These are phyloP conservation scores for Morus bassanus DNA, from an alignment of 2,797 vertebrate genomes.

Conservation along the genomic window DNA sequence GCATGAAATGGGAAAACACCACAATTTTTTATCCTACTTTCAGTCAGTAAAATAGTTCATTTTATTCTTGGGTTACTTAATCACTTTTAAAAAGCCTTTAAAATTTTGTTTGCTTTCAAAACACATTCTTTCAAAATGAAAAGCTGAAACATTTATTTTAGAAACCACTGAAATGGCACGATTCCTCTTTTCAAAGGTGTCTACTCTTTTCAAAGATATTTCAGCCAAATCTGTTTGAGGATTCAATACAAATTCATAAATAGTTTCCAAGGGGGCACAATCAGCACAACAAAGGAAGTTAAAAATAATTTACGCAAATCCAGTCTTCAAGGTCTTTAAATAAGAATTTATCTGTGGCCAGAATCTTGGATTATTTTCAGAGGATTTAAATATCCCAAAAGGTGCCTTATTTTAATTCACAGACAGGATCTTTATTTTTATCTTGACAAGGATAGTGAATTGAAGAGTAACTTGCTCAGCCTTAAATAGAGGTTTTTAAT, in stretches of 20 bases:
- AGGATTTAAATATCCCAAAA: conserved; percentile 45
- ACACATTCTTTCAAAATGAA: background rate
- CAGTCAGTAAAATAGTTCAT: background rate
- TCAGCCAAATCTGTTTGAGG: background rate
- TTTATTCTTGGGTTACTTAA: background rate
- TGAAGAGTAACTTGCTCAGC: background rate
- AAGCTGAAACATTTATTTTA: background rate
- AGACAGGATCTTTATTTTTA: background rate
- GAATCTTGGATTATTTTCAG: conserved; percentile 46
- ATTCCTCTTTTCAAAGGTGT: background rate
- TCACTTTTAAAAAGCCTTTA: background rate
- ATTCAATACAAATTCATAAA: background rate
- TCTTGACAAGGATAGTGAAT: background rate
- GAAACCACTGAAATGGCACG: background rate
- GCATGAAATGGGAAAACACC: background rate
- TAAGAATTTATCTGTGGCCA: conserved; percentile 52
- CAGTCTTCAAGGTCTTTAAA: conserved; percentile 41
- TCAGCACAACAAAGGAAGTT: background rate
- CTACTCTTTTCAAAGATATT: background rate
- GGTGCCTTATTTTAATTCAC: conserved; percentile 42
- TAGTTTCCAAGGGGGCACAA: background rate
- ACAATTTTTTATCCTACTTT: background rate
- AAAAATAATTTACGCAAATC: background rate
- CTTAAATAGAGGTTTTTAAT: background rate
- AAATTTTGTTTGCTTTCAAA: background rate